Conservation (phyloP, 2,888 invertebrate genomes). For the Amorpha juglandis region DNA sequence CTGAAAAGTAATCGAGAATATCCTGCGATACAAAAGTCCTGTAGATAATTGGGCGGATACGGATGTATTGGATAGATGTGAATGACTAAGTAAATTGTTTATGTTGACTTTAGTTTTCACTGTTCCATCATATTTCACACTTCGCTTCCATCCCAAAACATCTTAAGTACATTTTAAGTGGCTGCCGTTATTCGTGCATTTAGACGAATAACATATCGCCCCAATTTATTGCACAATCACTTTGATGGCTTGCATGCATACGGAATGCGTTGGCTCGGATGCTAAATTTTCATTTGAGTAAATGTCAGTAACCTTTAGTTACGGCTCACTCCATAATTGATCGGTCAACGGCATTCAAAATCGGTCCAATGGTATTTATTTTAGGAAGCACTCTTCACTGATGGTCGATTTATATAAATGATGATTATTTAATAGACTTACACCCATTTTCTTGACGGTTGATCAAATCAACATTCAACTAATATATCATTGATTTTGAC, state of each 20-base stretch:
- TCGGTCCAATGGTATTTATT: slow-evolving; percentile 52
- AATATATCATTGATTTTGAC: no score
- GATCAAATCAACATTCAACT: no score
- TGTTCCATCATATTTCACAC: not conserved
- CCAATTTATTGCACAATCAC: slow-evolving; percentile 55
- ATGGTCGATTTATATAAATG: slow-evolving; percentile 20
- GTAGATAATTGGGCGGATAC: no score
- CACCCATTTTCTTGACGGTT: no score
- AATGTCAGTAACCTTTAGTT: slow-evolving; percentile 71
- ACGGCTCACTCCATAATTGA: slow-evolving; percentile 60
- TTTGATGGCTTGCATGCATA: slow-evolving; percentile 55
- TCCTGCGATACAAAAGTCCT: no score
- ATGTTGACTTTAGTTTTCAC: no score
- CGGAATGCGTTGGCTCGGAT: slow-evolving; percentile 61
- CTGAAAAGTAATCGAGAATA: no score
- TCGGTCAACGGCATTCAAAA: slow-evolving; percentile 73
- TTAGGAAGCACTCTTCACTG: slow-evolving; percentile 54
- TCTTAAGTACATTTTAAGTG: slow-evolving; percentile 21
- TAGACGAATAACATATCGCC: slow-evolving; percentile 34
- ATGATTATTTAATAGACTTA: not conserved
- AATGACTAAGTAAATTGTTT: no score
- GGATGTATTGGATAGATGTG: no score
- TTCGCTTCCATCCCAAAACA: slow-evolving; percentile 6
- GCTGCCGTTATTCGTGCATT: not conserved
- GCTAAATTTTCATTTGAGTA: slow-evolving; percentile 64